Evolutionary conservation across 2,113 vertebrate species (phyloP), one percentile per base, ranked within the genome.

Genomic region (Helogale parvula): DNA sequence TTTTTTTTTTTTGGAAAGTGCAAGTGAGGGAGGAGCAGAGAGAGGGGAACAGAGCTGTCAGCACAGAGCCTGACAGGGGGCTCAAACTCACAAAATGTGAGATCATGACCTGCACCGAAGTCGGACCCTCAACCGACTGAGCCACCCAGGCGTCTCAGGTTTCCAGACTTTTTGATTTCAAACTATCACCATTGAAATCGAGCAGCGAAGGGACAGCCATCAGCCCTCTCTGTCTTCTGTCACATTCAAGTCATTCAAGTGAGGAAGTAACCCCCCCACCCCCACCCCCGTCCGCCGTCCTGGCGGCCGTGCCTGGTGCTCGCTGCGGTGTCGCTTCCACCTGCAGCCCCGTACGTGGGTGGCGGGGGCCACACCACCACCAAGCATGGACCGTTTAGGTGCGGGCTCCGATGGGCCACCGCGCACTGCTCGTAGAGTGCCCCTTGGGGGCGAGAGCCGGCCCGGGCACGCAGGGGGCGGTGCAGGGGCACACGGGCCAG

Each of bases 241-340:
- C 47, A 35, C 0, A 0, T 3, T 14, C 35, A 3, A 5, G 35
- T 21, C 0, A 0, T 3, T 14, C 35, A 3, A 5, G 35, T 21
- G 33, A 31, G 50, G 6, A 45, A 12, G 29, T 41, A 29, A 65
- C 8, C 3, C 11, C 16, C 16, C 33, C 5, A 4, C 11, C 12
- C 16, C 33, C 5, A 4, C 52, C 52, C 50, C 45, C 13, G 6
- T n/a, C 17, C 13, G 1, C 31, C 2, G 16, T 31, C 33, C 76
- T 29, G 74, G 5, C 13, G 0, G 2, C n/a, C 2, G 8, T 4
- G 45, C 57, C 23, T 12, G 2, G 76, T 4, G 13, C 41, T 31
- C 3, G 12, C 13, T 0, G 11, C 21, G 41, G 63, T n/a, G 1
- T 11, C 2, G 57, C 3, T 77, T 17, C 54, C 19, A 38, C 3